phyloP scores from a whole-genome alignment of 2,113 vertebrate genomes.

The Rhizomys pruinosus region DNA sequence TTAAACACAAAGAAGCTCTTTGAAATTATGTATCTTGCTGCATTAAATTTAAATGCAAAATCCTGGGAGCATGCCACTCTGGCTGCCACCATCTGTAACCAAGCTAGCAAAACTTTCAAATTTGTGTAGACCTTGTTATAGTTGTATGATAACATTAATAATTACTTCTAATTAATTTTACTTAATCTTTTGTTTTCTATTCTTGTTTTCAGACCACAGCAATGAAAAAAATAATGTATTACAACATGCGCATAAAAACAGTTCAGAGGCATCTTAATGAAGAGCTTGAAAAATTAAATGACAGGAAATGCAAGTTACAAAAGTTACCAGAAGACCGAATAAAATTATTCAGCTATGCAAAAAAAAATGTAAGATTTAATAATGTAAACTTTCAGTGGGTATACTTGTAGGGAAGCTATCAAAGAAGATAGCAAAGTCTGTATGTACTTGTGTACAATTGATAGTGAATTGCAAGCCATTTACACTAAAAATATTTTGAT shows the following conservation, averaged over 20 bases:
- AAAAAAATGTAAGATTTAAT: conserved; percentile 89
- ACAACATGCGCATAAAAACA: conserved; percentile 91
- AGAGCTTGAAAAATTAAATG: conserved; percentile 83
- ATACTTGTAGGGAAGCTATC: conserved; percentile 6
- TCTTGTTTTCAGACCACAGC: conserved; percentile 87
- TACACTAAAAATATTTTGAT: conserved; percentile 13
- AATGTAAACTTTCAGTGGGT: not conserved
- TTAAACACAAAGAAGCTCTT: conserved; percentile 27
- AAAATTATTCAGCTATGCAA: conserved; percentile 84
- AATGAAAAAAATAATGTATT: conserved; percentile 95
- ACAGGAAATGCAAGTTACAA: conserved; percentile 86
- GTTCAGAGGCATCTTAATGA: conserved; percentile 87
- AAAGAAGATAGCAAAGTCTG: conserved; percentile 33
- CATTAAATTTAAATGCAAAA: conserved; percentile 36
- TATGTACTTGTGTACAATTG: not conserved
- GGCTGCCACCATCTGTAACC: not conserved
- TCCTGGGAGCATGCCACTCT: not conserved
- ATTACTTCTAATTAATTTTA: conserved; percentile 24
- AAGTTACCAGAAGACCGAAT: conserved; percentile 89
- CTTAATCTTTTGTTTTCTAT: not conserved
- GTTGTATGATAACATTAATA: not conserved
- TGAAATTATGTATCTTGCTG: conserved; percentile 36
- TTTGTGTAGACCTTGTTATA: not conserved
- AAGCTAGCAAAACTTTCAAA: conserved; percentile 1
- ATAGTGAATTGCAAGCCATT: conserved; percentile 34